Base-by-base conservation (phyloP, 2,113 vertebrate genomes). In the Pterophyllum scalare region DNA sequence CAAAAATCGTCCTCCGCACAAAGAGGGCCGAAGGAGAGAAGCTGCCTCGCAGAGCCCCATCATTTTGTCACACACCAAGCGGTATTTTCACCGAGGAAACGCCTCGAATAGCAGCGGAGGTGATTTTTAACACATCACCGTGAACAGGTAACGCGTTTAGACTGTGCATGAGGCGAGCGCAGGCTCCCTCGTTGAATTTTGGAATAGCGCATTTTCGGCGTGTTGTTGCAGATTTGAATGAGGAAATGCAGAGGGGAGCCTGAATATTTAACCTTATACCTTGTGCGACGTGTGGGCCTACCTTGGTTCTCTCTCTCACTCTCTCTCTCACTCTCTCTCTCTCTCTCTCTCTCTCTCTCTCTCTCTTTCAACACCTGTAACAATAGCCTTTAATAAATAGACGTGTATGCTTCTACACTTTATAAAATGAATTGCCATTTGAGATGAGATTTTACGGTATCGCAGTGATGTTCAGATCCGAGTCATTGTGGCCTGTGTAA, bases 1-100 rank as follows among this genome's bases (percentile, higher is more conserved):
- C 86, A 84, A 80, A 88, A 86, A 90, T 86, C 77, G 61, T 93
- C 88, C 91, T 92, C 88, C 83, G 92, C 92, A 93, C 90, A 94
- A 94, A 91, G 89, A 94, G 89, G 93, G 90, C 90, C 90, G 88
- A 81, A 82, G 87, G 87, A 92, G 83, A 61, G 84, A 87, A 87
- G 81, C 88, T 87, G 84, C 76, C 79, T 88, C 61, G 67, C 78
- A 77, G 58, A 78, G 60, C 74, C 81, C 74, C 79, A 87, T 89
- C 82, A 76, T 88, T 91, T 82, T 91, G 84, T 85, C 88, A 92
- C 88, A 89, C 83, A 83, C 38, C 76, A 72, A 83, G 61, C 35
- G 77, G 26, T 20, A 54, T 90, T 87, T 91, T 85, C 79, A 77
- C 46, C 72, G 85, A 88, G 91, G 88, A 93, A 92, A 93, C 92